Percentiles rank a stretch among this genome's conserved stretches.
phyloP scores from a whole-genome alignment of 2,888 invertebrate species.

The Leptinotarsa juncta region DNA sequence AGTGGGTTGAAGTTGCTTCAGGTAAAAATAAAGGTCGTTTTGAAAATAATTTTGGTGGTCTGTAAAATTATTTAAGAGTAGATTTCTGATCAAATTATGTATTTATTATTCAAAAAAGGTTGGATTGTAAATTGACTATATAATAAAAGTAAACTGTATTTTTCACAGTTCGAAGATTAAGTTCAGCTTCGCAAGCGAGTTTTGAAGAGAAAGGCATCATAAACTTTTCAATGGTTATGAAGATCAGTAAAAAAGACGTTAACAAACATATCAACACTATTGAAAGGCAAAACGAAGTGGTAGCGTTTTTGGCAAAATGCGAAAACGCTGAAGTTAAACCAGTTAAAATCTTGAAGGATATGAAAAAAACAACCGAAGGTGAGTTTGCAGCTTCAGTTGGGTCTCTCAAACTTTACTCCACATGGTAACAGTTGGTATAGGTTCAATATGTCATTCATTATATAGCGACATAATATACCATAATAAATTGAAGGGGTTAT shows the following conservation, averaged over 20 bases:
- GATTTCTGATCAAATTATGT: too few species aligned
- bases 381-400: constrained; percentile 3
- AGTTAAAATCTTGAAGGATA: constrained; percentile 51
- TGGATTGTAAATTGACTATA: too few species aligned
- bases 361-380: constrained; percentile 51
- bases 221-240: constrained; percentile 74
- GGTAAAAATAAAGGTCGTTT: constrained; percentile 49
- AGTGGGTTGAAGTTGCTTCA: constrained; percentile 68
- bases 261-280: constrained; percentile 84
- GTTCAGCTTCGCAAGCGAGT: constrained; percentile 48
- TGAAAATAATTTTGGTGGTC: too few species aligned
- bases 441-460: too few species aligned
- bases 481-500: too few species aligned
- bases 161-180: constrained; percentile 48
- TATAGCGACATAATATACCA: too few species aligned
- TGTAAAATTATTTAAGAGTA: too few species aligned
- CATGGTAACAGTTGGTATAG: too few species aligned
- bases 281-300: constrained; percentile 83
- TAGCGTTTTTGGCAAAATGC: constrained; percentile 76
- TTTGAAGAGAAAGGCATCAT: constrained; percentile 66
- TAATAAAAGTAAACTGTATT: neutral
- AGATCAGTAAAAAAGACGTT: constrained; percentile 78
- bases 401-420: too few species aligned
- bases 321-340: constrained; percentile 69
- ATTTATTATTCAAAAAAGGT: too few species aligned